Evolutionary conservation across 2,797 vertebrate genomes (phyloP).

Genomic region (Phataginus tetradactyla): DNA sequence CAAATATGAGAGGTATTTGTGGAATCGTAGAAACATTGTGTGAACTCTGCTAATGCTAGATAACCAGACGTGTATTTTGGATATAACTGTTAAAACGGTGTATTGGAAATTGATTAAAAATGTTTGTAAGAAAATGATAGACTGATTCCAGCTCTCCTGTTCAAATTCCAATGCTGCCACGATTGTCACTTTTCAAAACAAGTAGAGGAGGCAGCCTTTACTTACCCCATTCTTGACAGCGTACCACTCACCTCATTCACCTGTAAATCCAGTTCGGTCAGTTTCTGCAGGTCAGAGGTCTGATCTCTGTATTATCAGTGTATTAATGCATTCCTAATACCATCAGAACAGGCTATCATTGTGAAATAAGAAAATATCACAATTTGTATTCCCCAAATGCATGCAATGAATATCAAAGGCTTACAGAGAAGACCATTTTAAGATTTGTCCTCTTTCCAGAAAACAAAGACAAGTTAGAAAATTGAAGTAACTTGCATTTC

Average conservation of each 20-base stretch:
- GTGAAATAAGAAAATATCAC: conserved; percentile 15
- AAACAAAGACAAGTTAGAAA: conserved; percentile 37
- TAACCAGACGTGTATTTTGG: not conserved
- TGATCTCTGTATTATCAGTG: not conserved
- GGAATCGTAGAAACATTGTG: not conserved
- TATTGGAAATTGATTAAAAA: not conserved
- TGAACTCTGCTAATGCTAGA: not conserved
- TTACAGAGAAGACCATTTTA: not conserved
- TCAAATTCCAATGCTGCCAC: not conserved
- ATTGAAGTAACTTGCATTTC: not conserved
- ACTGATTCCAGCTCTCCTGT: not conserved
- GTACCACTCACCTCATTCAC: not conserved
- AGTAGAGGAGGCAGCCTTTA: not conserved
- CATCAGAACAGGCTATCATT: not conserved
- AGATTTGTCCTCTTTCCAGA: not conserved
- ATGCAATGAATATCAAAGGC: not conserved
- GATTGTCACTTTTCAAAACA: not conserved
- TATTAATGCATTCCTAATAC: conserved; percentile 11
- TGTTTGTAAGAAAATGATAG: not conserved
- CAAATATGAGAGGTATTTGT: not conserved
- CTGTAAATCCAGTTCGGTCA: not conserved
- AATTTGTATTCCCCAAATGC: not conserved
- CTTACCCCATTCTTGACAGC: not conserved
- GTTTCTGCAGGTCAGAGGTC: not conserved
- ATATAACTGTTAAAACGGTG: not conserved